A percentile compares a stretch with the other conserved stretches of the same genome.
phyloP scores from a whole-genome alignment of 2,888 invertebrate genomes.

The Antheraea yamamai region DNA sequence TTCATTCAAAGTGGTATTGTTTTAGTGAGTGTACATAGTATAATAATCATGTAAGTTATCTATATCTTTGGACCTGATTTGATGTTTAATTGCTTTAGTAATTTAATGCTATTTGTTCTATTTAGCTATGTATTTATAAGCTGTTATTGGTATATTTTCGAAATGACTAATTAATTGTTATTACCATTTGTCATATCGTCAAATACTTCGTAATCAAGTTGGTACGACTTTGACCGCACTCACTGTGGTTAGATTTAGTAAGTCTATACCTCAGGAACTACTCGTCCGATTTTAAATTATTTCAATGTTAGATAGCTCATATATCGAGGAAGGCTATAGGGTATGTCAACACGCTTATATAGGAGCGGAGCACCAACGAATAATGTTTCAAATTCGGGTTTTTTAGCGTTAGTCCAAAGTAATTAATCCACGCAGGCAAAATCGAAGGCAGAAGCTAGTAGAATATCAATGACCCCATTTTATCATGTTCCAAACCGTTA shows the following conservation, averaged over 20 bases:
- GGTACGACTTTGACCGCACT: background rate
- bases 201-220: background rate
- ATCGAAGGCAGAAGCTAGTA: too few species aligned
- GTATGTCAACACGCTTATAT: too few species aligned
- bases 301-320: too few species aligned
- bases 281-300: too few species aligned
- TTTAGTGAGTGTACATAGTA: background rate
- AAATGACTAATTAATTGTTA: background rate
- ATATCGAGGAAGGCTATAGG: too few species aligned
- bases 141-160: background rate
- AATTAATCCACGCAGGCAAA: too few species aligned
- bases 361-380: too few species aligned
- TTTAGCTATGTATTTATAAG: background rate
- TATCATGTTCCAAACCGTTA: background rate
- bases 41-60: background rate
- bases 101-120: background rate
- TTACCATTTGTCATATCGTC: background rate
- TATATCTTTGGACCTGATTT: background rate
- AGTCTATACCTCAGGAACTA: too few species aligned
- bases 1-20: background rate
- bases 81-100: background rate
- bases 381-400: too few species aligned
- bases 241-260: background rate
- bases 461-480: background rate
- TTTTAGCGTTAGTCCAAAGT: too few species aligned